A percentile compares a stretch with the other conserved stretches of the same genome.
phyloP scores from a whole-genome alignment of 2,888 invertebrate species.

The Tethea ocularis region DNA sequence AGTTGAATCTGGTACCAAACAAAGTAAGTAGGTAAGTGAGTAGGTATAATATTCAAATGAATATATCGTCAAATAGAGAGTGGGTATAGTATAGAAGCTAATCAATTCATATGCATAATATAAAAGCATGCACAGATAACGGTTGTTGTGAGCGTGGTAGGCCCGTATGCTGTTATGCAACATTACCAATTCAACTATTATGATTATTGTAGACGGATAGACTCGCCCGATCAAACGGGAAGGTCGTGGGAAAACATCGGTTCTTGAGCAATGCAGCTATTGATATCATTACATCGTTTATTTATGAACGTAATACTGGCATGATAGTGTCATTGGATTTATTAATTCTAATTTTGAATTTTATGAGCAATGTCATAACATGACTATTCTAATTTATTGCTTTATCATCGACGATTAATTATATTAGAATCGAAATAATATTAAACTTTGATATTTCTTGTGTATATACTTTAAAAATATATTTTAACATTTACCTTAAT shows the following conservation, averaged over 20 bases:
- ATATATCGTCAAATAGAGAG: no score
- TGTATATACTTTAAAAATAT: no score
- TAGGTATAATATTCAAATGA: no score
- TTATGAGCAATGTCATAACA: neutral
- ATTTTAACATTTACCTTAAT: no score
- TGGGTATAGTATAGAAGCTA: no score
- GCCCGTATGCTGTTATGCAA: neutral
- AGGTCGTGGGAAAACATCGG: constrained; percentile 47
- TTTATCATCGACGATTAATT: neutral
- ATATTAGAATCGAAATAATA: no score
- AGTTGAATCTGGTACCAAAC: no score
- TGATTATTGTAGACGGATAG: constrained; percentile 1
- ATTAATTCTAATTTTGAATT: neutral
- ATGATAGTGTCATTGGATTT: neutral
- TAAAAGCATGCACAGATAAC: neutral
- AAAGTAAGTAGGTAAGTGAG: no score
- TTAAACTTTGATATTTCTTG: no score
- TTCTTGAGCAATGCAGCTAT: constrained; percentile 22
- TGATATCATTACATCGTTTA: neutral
- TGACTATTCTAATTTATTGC: neutral
- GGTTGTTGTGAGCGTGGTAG: neutral
- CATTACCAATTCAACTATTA: neutral
- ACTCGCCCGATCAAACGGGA: constrained; percentile 40
- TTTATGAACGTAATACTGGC: neutral
- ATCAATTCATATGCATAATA: neutral